Evolutionary conservation across 2,113 vertebrate species (phyloP), one percentile per base, ranked within the genome.

Genomic region (Eurystomus gularis): DNA sequence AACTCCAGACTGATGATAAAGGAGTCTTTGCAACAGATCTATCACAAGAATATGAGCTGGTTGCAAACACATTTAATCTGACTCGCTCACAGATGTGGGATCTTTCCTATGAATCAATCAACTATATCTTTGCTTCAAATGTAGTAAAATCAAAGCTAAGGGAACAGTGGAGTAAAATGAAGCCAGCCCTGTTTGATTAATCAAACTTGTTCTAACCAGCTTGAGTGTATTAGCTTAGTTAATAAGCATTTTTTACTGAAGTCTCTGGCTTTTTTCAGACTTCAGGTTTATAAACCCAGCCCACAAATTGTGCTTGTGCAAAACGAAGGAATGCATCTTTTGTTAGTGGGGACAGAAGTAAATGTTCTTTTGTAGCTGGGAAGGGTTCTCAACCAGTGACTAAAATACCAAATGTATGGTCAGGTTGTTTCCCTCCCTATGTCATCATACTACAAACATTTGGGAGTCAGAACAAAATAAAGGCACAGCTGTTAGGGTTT

Each of bases 21-120:
- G 99, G 99, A 10, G 98, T 99, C 84, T 99, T 99, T 97, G 98
- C 98, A 28, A 99, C 99, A 14, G 96, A 98, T 46, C 98, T 99
- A n/a, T 99, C 99, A 14, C 98, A 98, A 94, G 99, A 99, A 83
- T 99, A 99, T 69, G 98, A 99, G 82, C 97, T 99, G 94, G 98
- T 97, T 64, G 99, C 99, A 19, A 97, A 98, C 62, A 99, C 99
- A 6, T 99, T 99, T 89, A 96, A 98, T 44, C 98, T 99, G 82
- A 98, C 95, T 62, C 97, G 48, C 13, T 97, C 98, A 31, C 98
- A 98, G 42, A 54, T 99, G 71, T 99, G 99, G 99, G 97, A 97
- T 39, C 98, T 99, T 37, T 99, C 99, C 70, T 98, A 98, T 66
- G 95, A 98, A 76, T 98, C 99, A 75, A 99, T 99, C 83, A 95